phyloP scores from a whole-genome alignment of 2,113 vertebrate species.

The Fukomys damarensis region DNA sequence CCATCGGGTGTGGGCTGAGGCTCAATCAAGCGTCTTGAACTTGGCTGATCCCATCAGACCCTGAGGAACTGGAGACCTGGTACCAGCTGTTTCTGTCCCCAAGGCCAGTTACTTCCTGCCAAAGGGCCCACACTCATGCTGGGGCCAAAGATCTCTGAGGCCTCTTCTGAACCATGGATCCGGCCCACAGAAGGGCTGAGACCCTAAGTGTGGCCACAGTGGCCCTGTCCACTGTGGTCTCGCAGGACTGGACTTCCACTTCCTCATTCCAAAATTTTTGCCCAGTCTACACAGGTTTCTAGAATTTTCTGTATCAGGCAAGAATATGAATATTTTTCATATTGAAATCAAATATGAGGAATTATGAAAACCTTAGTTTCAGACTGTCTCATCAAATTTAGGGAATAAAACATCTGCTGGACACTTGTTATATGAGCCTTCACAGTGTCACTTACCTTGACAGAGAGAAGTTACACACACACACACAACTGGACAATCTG shows the following conservation, averaged over 20 bases:
- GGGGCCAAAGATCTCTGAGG: not conserved
- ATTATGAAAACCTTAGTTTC: not conserved
- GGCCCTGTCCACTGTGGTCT: not conserved
- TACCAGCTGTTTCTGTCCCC: not conserved
- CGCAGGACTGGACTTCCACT: not conserved
- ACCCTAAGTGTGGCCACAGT: not conserved
- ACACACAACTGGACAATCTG: not conserved
- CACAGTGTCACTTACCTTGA: not conserved
- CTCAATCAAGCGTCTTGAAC: not conserved
- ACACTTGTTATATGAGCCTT: slow-evolving; percentile 20
- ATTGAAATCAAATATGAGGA: slow-evolving; percentile 53
- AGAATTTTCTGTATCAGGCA: not conserved
- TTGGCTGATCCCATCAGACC: not conserved
- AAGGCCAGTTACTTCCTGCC: not conserved
- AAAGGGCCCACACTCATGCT: not conserved
- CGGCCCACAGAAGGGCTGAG: not conserved
- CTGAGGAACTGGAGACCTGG: not conserved
- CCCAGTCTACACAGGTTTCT: not conserved
- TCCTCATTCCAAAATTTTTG: not conserved
- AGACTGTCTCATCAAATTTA: not conserved
- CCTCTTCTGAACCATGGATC: not conserved
- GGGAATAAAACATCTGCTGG: slow-evolving; percentile 30
- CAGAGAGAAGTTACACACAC: not conserved
- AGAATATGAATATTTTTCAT: not conserved
- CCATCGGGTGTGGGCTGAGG: not conserved